A percentile compares a stretch with the other conserved stretches of the same genome.
Evolutionary conservation across 2,797 vertebrate species (phyloP).

Genomic region (Eptatretus atami): DNA sequence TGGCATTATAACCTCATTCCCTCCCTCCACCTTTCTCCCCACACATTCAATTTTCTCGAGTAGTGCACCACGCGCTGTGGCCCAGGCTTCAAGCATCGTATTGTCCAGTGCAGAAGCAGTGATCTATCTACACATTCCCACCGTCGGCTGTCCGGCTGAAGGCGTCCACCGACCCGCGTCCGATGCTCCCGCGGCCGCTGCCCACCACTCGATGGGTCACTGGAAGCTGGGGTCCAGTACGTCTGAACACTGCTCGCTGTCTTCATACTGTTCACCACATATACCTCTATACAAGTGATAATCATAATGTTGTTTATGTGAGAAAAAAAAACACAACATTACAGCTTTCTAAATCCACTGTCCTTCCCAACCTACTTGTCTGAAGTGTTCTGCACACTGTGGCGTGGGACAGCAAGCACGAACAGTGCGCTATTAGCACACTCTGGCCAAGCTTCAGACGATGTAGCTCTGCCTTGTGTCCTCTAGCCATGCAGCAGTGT

Average conservation of each 20-base stretch:
- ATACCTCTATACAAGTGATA: too few species aligned
- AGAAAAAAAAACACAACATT: too few species aligned
- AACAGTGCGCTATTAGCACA: constrained; percentile 72
- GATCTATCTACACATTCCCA: constrained; percentile 34
- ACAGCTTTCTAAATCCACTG: too few species aligned
- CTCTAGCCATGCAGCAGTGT: constrained; percentile 72
- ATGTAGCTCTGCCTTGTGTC: constrained; percentile 39
- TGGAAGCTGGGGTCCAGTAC: constrained; percentile 72
- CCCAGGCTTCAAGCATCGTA: constrained; percentile 55
- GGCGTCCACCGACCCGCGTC: constrained; percentile 53
- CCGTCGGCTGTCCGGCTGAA: constrained; percentile 32
- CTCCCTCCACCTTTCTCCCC: constrained; percentile 1
- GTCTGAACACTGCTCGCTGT: constrained; percentile 1
- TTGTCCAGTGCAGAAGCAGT: constrained; percentile 60
- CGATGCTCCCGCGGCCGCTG: constrained; percentile 78
- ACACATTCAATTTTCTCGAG: constrained; percentile 9
- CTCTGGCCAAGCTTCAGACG: constrained; percentile 55
- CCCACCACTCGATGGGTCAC: constrained; percentile 51
- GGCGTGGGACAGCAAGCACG: constrained; percentile 84
- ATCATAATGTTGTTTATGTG: too few species aligned
- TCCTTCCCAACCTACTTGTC: constrained; percentile 8
- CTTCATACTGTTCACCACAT: too few species aligned
- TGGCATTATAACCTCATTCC: too few species aligned
- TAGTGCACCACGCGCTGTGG: constrained; percentile 81
- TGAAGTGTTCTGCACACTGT: constrained; percentile 81